Evolutionary conservation across 2,113 vertebrate species (phyloP), one percentile per base, ranked within the genome.

Genomic region (Tonatia bakeri): DNA sequence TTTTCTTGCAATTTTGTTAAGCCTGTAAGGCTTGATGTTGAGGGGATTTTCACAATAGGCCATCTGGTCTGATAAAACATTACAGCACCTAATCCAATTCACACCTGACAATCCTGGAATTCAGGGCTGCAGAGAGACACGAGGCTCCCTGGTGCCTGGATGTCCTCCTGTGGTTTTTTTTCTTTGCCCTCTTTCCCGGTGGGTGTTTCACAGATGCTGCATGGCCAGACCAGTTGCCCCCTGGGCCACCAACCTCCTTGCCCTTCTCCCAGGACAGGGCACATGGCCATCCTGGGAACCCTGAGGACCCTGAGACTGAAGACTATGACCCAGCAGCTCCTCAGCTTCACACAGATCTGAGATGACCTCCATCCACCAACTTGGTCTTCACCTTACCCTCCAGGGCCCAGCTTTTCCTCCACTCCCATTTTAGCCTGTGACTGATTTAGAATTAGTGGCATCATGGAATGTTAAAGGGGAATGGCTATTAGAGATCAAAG

Each of bases 1-100:
- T 83, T 97, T 94, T 95, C 45, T 90, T 79, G 8, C 52, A 92
- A 75, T 93, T 96, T 96, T 54, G 86, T 94, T 33, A 40, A n/a
- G 67, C 19, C 96, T 52, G 69, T 20, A n/a, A 87, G 16, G 54
- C 14, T 82, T 33, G 72, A 88, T n/a, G 64, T 4, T 43, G 89
- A 76, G 11, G 65, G 31, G 36, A n/a, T 9, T 70, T 73, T 0
- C 4, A 40, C 3, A 0, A 7, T 5, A 52, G 82, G 77, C 59
- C 61, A 84, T 92, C 79, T 91, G 91, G n/a, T 92, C 94, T 85
- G 82, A 90, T 69, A 79, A 95, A 94, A 59, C 43, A 75, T 4
- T 54, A 17, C 54, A 65, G 67, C 36, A 36, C 70, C 52, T 69
- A 80, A 64, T 15, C 94, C 54, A 7, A 16, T 61, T 91, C 85